A percentile compares a stretch with the other conserved stretches of the same genome.
phyloP scores from a whole-genome alignment of 2,888 invertebrate species.

The Bellardia pandia region DNA sequence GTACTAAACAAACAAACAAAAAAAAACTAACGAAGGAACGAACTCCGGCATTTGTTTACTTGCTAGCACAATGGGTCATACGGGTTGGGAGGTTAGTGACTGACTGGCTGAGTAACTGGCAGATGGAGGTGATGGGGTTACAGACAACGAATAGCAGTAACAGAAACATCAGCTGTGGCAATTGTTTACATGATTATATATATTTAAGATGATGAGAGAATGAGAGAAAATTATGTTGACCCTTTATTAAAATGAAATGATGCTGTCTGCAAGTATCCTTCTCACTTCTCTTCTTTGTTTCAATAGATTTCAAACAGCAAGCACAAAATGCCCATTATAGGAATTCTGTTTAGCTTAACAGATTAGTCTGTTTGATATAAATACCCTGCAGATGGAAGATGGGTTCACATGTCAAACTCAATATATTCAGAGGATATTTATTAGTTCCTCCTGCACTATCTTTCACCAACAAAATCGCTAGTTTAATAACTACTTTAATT shows the following conservation, averaged over 20 bases:
- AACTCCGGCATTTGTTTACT: slow-evolving; percentile 25
- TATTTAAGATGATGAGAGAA: slow-evolving; percentile 17
- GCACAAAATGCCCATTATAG: slow-evolving; percentile 58
- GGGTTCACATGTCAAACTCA: no score
- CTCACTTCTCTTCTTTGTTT: slow-evolving; percentile 9
- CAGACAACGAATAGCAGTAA: slow-evolving; percentile 27
- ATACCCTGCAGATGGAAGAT: no score
- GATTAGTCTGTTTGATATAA: slow-evolving; percentile 30
- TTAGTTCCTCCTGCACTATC: no score
- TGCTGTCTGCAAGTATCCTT: slow-evolving; percentile 6
- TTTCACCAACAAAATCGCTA: no score
- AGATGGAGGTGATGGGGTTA: slow-evolving; percentile 17
- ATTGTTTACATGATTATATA: slow-evolving; percentile 16
- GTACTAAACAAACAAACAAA: slow-evolving; percentile 44
- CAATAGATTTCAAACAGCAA: slow-evolving; percentile 30
- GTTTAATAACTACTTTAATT: no score
- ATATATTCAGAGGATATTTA: no score
- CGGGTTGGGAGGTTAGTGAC: neutral
- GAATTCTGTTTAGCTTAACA: slow-evolving; percentile 52
- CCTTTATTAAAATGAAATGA: slow-evolving; percentile 51
- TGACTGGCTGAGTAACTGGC: slow-evolving; percentile 3
- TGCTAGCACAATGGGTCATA: slow-evolving; percentile 35
- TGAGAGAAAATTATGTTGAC: slow-evolving; percentile 39
- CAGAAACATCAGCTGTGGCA: neutral
- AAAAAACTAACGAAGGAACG: neutral